Evolutionary conservation across 2,888 invertebrate genomes (phyloP), one percentile per base, ranked within the genome.

Genomic region (Nomada goodeniana): DNA sequence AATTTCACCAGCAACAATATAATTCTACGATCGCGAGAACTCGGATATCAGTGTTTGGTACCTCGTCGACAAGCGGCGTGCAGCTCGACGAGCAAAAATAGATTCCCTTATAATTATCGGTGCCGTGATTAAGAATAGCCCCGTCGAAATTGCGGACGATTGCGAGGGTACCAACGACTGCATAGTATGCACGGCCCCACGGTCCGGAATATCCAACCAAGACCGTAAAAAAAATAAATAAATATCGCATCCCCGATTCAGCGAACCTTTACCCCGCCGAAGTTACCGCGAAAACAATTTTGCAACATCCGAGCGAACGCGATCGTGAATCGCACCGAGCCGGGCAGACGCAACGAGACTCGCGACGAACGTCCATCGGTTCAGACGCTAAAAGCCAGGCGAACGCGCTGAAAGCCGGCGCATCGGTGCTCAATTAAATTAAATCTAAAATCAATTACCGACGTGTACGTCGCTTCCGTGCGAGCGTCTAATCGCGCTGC

Each of bases 381-480:
- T 61, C 67, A 11, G 72, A 57, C 73, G 63, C 60, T 65, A 53
- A 75, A 74, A 80, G 80, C 70, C 64, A 55, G 68, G 76, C 57
- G 52, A 74, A 75, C 61, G 71, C 65, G 82, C 73, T 81, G 82
- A 81, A 86, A 84, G 80, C 77, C 71, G 73, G 65, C 61, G 76
- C 74, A 68, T 60, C 76, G 80, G 52, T 65, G 74, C 65, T 82
- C 83, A 84, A 86, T 86, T 87, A 74, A 86, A 87, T 88, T 83
- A 82, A 83, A 86, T 85, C 72, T 76, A 80, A 87, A 88, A 86
- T 86, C 88, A 86, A 88, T 88, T 88, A 84, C 75, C 72, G 47
- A 52, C 52, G 47, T 69, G 70, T 50, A 76, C 29, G 76, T 76
- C 76, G 79, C 80, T 86, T 75, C 82, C 79, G 86, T 71, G 64